Evolutionary conservation across 2,797 vertebrate species (phyloP).

Genomic region (Hipposideros larvatus): DNA sequence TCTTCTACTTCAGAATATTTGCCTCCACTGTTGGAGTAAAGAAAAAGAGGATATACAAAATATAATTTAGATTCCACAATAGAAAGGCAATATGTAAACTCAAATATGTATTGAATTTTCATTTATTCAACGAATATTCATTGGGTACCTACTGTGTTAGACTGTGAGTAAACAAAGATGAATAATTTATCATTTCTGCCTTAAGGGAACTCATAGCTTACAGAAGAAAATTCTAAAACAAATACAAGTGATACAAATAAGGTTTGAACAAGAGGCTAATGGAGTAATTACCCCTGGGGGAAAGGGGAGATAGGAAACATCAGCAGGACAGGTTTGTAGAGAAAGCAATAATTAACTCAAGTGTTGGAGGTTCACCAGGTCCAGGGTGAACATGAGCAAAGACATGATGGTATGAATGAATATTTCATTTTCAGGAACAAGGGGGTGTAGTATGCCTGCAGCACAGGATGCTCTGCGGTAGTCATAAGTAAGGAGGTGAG

Average conservation of each 20-base stretch:
- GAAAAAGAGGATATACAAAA: neutral
- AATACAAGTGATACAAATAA: conserved; percentile 8
- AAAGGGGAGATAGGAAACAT: neutral
- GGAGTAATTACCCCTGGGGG: neutral
- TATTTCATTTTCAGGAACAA: neutral
- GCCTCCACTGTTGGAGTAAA: neutral
- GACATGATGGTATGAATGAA: neutral
- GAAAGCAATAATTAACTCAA: conserved; percentile 8
- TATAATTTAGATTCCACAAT: neutral
- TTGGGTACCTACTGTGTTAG: neutral
- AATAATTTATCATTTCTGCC: conserved; percentile 31
- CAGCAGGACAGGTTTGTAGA: neutral
- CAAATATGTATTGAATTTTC: neutral
- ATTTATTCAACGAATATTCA: conserved; percentile 49
- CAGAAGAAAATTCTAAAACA: conserved; percentile 26
- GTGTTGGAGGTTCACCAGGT: neutral
- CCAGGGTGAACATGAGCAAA: neutral
- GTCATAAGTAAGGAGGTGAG: neutral
- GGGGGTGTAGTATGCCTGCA: neutral
- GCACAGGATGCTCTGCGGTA: neutral
- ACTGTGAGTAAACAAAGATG: conserved; percentile 23
- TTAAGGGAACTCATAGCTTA: conserved; percentile 39
- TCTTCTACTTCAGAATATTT: conserved; percentile 19
- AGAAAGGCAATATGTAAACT: conserved; percentile 5
- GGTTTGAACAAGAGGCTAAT: neutral